phyloP scores from a whole-genome alignment of 2,797 vertebrate genomes.

The Microctenopoma lineatum region DNA sequence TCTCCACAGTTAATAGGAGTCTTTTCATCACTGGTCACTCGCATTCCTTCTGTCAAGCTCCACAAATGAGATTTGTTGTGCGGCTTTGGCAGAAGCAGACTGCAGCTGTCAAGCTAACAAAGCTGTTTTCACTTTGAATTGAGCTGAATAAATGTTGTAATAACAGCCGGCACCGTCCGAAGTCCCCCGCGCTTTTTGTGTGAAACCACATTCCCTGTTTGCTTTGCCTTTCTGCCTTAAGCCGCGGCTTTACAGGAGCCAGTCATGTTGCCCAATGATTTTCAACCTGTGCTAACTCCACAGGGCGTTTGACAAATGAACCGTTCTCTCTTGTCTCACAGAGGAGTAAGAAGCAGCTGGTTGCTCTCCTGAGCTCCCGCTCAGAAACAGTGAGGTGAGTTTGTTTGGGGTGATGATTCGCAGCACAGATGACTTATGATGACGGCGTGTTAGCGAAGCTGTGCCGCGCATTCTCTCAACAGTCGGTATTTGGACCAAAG shows the following conservation, averaged over 20 bases:
- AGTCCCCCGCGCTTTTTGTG: slow-evolving; percentile 3
- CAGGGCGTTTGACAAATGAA: background rate
- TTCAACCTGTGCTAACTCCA: background rate
- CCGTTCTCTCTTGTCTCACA: slow-evolving; percentile 5
- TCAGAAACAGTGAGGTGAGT: too few species aligned
- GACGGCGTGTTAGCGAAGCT: too few species aligned
- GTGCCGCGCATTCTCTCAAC: too few species aligned
- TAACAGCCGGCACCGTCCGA: slow-evolving; percentile 9
- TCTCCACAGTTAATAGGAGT: slow-evolving; percentile 30
- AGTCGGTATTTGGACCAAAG: too few species aligned
- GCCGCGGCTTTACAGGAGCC: background rate
- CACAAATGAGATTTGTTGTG: slow-evolving; percentile 43
- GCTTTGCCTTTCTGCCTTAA: slow-evolving; percentile 6
- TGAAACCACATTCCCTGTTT: slow-evolving; percentile 2
- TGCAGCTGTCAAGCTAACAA: slow-evolving; percentile 39
- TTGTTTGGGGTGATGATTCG: too few species aligned
- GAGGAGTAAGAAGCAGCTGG: slow-evolving; percentile 1
- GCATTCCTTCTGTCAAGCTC: slow-evolving; percentile 21
- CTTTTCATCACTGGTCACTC: slow-evolving; percentile 25
- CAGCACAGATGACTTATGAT: too few species aligned
- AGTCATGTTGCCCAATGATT: background rate
- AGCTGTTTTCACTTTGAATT: slow-evolving; percentile 43
- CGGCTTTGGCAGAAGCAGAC: slow-evolving; percentile 31
- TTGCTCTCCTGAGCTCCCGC: background rate
- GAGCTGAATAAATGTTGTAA: slow-evolving; percentile 35